Conservation (phyloP, 2,888 invertebrate species). For the Phortica okadai region DNA sequence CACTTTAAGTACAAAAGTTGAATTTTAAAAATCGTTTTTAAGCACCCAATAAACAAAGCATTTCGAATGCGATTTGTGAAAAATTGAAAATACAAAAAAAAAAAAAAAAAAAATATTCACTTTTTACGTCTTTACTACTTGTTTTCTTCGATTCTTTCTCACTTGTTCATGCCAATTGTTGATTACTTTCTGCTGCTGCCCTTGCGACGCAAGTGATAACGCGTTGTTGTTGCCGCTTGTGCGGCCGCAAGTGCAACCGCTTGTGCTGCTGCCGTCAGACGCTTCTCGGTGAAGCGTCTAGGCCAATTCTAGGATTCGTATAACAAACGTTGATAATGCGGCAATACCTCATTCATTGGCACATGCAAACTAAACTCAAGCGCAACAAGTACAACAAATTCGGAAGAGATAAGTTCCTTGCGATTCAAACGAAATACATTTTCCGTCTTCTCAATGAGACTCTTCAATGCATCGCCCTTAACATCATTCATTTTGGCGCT, state of each 20-base stretch:
- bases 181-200: slow-evolving; percentile 63
- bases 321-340: slow-evolving; percentile 95
- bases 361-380: slow-evolving; percentile 96
- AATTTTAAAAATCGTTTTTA: slow-evolving; percentile 1
- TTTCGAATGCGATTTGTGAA: slow-evolving; percentile 10
- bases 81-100: neutral
- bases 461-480: slow-evolving; percentile 91
- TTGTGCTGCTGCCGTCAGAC: slow-evolving; percentile 67
- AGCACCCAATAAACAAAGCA: neutral
- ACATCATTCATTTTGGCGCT: slow-evolving; percentile 98
- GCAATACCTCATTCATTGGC: slow-evolving; percentile 93
- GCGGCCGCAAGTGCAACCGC: slow-evolving; percentile 54
- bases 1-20: slow-evolving; percentile 22
- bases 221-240: slow-evolving; percentile 53
- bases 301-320: slow-evolving; percentile 89
- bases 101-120: no score
- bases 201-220: slow-evolving; percentile 63
- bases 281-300: slow-evolving; percentile 69
- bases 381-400: slow-evolving; percentile 96
- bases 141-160: no score
- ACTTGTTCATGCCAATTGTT: neutral
- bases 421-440: slow-evolving; percentile 92
- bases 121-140: no score
- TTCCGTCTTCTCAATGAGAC: slow-evolving; percentile 95
- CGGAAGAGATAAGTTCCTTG: slow-evolving; percentile 92